Evolutionary conservation across 2,113 vertebrate species (phyloP), one percentile per base, ranked within the genome.

Genomic region (Cheilinus undulatus): DNA sequence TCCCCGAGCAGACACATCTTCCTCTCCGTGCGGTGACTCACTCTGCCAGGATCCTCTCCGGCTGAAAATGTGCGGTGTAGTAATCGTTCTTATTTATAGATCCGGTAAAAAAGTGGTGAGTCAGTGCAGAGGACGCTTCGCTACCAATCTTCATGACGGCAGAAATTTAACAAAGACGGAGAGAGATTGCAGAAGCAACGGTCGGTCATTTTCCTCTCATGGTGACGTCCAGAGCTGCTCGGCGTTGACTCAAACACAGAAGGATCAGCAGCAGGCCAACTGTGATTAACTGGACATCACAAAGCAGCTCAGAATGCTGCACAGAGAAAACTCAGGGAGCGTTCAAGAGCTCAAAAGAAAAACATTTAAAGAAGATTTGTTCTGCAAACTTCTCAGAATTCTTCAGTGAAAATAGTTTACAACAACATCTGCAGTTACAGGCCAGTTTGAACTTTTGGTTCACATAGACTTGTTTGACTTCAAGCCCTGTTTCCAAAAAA

Each of bases 11-110:
- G 30, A 49, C 64, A 13, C 3, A 3, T 20, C 48, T 9, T 36
- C 30, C 23, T 17, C 6, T 15, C 8, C 2, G 42, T 6, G 27
- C 50, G 5, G 50, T 63, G 59, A 82, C 36, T 83, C 65, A 69
- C 22, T 22, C 5, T 7, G 43, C 59, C 58, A 34, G 51, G 60
- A 50, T 80, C 49, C 54, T 10, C 26, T 22, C 24, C 5, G 62
- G 42, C 54, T 61, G 65, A 36, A 63, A 54, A 32, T 51, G 70
- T 17, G 26, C 66, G 30, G 43, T 8, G 50, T 23, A 59, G 49
- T 43, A 30, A 32, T n/a, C 9, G 27, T 59, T 14, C 0, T 46
- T 76, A 71, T 79, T 79, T 72, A 52, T 67, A 62, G 65, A 65
- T 22, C 5, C 5, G n/a, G 56, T 32, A 67, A 46, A 26, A 40